A percentile compares a stretch with the other conserved stretches of the same genome.
Conservation (phyloP, 1,140 invertebrate genomes). For the Antheraea pernyi region DNA sequence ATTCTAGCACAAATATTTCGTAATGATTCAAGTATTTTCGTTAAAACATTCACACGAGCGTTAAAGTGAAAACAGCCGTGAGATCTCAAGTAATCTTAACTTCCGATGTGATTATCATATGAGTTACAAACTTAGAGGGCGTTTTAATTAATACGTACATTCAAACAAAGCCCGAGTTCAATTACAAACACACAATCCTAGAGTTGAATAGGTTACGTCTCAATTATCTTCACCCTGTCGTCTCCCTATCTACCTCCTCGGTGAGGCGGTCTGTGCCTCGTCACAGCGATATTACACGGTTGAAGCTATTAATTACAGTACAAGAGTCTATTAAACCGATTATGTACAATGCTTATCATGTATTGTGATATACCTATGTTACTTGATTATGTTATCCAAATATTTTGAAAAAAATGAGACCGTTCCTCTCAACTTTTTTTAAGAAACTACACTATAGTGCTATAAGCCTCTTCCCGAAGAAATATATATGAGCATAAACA, state of each 20-base stretch:
- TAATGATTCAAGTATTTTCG: too few relatives aligned
- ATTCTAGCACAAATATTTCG: too few relatives aligned
- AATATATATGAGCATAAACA: too few relatives aligned
- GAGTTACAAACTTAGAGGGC: constrained; percentile 7
- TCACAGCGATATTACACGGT: constrained; percentile 23
- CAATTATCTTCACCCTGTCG: constrained; percentile 13
- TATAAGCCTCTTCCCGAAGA: too few relatives aligned
- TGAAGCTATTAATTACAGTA: constrained; percentile 32
- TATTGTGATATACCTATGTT: constrained; percentile 17
- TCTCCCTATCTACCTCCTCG: background rate
- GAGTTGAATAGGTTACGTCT: constrained; percentile 17
- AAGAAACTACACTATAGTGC: too few relatives aligned
- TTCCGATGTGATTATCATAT: constrained; percentile 5
- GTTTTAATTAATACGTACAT: constrained; percentile 18
- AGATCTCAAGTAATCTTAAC: background rate
- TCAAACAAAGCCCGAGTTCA: constrained; percentile 15
- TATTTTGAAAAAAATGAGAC: background rate
- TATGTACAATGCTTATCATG: constrained; percentile 16
- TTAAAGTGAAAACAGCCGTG: background rate
- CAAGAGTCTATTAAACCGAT: constrained; percentile 31
- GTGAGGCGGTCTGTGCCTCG: constrained; percentile 12
- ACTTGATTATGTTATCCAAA: background rate
- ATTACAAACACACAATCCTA: constrained; percentile 16
- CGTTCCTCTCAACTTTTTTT: too few relatives aligned
- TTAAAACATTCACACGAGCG: background rate